These are phyloP conservation scores for Trichosurus vulpecula DNA, from an alignment of 2,797 vertebrate species.

Conservation along the genomic window DNA sequence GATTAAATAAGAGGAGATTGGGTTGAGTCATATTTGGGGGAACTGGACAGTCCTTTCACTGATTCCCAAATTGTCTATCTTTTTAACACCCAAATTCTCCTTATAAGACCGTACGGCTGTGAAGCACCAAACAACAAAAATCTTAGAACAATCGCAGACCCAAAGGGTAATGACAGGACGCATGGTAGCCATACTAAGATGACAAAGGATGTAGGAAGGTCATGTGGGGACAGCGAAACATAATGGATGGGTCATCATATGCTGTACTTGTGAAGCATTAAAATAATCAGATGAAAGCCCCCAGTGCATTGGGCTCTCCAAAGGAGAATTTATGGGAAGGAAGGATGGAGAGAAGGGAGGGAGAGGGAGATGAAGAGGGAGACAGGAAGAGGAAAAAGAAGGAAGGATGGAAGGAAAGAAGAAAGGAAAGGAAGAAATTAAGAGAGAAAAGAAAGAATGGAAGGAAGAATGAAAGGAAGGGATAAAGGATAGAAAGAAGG, in stretches of 20 bases:
- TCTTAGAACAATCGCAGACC: background rate
- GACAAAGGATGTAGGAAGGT: background rate
- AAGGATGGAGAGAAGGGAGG: background rate
- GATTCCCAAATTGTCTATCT: background rate
- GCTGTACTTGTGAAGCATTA: background rate
- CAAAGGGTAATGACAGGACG: background rate
- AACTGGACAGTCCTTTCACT: background rate
- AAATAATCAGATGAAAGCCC: background rate
- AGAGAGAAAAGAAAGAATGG: too few relatives aligned
- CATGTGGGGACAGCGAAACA: background rate
- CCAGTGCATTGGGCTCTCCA: background rate
- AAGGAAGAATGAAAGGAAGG: too few relatives aligned
- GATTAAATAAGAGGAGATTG: background rate
- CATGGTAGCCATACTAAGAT: background rate
- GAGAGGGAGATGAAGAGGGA: too few relatives aligned
- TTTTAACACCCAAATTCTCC: background rate
- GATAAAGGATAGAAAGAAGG: too few relatives aligned
- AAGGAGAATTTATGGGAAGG: background rate
- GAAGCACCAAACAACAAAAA: background rate
- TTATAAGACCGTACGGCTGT: background rate
- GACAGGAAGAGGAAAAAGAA: rapidly evolving
- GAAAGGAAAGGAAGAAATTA: background rate
- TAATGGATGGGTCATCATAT: background rate
- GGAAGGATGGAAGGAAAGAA: too few relatives aligned
- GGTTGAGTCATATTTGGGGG: background rate